Percentiles rank a stretch among this genome's conserved stretches.
phyloP scores from a whole-genome alignment of 2,888 invertebrate species.

The Amblyteles armatorius region DNA sequence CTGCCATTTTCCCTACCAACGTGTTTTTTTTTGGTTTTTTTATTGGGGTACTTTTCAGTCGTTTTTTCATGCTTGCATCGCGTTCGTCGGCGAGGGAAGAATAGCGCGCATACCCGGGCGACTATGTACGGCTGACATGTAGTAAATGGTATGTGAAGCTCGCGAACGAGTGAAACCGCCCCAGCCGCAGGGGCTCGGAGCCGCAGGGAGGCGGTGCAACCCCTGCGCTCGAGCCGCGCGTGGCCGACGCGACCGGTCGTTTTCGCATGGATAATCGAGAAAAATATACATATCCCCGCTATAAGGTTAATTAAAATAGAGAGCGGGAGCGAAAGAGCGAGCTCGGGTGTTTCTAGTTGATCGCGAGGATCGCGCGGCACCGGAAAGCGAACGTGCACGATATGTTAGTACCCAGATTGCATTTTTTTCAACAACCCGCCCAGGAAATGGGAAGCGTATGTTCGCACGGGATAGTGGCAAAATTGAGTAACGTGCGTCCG shows the following conservation, averaged over 20 bases:
- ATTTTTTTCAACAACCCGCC: no score
- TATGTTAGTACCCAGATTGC: not conserved
- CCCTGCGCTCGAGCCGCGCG: not conserved
- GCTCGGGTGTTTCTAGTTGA: slow-evolving; percentile 5
- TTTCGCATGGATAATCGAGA: slow-evolving; percentile 23
- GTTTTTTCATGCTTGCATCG: slow-evolving; percentile 7
- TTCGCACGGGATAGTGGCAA: no score
- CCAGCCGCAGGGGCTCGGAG: slow-evolving; percentile 16
- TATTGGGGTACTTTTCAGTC: slow-evolving; percentile 3
- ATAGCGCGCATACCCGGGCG: not conserved
- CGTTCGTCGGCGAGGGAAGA: slow-evolving; percentile 4
- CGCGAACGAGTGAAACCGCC: slow-evolving; percentile 1
- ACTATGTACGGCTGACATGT: not conserved
- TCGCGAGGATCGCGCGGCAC: not conserved
- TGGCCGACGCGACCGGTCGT: not conserved
- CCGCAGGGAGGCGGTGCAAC: not conserved
- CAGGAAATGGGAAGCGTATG: no score
- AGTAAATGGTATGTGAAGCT: slow-evolving; percentile 8
- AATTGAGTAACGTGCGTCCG: no score
- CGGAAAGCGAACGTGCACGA: not conserved
- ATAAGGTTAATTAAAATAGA: slow-evolving; percentile 38
- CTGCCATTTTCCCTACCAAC: slow-evolving; percentile 16
- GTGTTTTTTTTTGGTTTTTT: slow-evolving; percentile 16
- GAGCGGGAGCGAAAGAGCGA: slow-evolving; percentile 20
- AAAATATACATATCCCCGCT: not conserved